Evolutionary conservation across 2,888 invertebrate genomes (phyloP).

Genomic region (Penaeus monodon): DNA sequence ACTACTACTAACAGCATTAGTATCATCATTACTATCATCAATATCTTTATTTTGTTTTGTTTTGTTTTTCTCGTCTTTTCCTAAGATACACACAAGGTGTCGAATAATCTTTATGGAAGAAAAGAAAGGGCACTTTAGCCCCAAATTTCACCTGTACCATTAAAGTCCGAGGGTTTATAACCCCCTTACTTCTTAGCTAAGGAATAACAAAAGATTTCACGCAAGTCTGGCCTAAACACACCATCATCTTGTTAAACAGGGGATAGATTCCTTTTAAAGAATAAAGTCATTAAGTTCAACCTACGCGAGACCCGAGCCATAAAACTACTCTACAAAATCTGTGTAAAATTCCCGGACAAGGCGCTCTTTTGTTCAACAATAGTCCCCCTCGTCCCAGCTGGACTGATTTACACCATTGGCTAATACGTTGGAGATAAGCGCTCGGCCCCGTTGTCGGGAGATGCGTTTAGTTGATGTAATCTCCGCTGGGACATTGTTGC

Average conservation of each 20-base stretch:
- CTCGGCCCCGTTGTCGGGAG: conserved; percentile 37
- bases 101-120: neutral
- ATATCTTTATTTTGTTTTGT: too few relatives aligned
- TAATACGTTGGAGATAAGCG: conserved; percentile 48
- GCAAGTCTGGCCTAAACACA: conserved; percentile 37
- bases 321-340: conserved; percentile 54
- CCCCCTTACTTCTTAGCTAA: conserved; percentile 24
- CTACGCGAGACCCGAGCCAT: conserved; percentile 35
- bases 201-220: conserved; percentile 50
- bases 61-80: too few relatives aligned
- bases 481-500: conserved; percentile 40
- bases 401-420: conserved; percentile 48
- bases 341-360: conserved; percentile 42
- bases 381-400: conserved; percentile 25
- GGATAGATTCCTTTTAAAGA: conserved; percentile 51
- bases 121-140: neutral
- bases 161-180: conserved; percentile 29
- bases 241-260: conserved; percentile 45
- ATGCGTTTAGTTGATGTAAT: conserved; percentile 53
- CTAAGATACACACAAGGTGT: too few relatives aligned
- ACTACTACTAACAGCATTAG: too few relatives aligned
- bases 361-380: conserved; percentile 52
- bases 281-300: conserved; percentile 52
- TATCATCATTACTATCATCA: too few relatives aligned
- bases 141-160: conserved; percentile 13